Base-by-base conservation (phyloP, 2,113 vertebrate genomes). In the Odontophorus gujanensis region DNA sequence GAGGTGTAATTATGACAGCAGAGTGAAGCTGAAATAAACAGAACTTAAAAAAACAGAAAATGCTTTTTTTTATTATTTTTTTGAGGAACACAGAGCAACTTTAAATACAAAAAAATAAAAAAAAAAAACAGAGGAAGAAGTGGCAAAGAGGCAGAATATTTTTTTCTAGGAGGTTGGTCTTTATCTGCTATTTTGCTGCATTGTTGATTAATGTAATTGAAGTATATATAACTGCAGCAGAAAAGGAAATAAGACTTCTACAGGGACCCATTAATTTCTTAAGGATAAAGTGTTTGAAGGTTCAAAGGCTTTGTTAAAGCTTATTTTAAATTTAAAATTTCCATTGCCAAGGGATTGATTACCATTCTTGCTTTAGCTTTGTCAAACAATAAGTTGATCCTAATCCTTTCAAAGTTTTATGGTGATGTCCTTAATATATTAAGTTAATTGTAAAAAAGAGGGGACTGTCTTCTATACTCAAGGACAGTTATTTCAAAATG, bases 251-350 rank as follows among this genome's bases (percentile, higher is more conserved):
- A 97, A 95, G 95, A 92, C 97, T 98, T 98, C 97, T 98, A 98
- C 96, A 92, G 97, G 97, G 98, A 98, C 97, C 97, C 96, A 98
- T 98, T 98, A 98, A 98, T 98, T 98, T 98, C 98, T 98, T 98
- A 98, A 98, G 95, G 97, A 98, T 96, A 97, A 96, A 97, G 95
- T 97, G 97, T 97, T 97, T 98, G 98, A 98, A 97, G 95, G 96
- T 98, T 98, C 98, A 98, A 98, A 98, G 97, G 96, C 97, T 98
- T 98, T 98, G 97, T 97, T 97, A 96, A 96, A 97, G 97, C 97
- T 98, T 97, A 98, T 98, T 98, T 98, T 98, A 98, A 98, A 98
- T 98, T 98, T 98, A 96, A 98, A 98, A 98, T 98, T 97, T 96
- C 95, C 95, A 95, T 94, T 97, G 94, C 96, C 97, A 96, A 95